phyloP scores from a whole-genome alignment of 2,113 vertebrate species.

The Paedocypris sp. region DNA sequence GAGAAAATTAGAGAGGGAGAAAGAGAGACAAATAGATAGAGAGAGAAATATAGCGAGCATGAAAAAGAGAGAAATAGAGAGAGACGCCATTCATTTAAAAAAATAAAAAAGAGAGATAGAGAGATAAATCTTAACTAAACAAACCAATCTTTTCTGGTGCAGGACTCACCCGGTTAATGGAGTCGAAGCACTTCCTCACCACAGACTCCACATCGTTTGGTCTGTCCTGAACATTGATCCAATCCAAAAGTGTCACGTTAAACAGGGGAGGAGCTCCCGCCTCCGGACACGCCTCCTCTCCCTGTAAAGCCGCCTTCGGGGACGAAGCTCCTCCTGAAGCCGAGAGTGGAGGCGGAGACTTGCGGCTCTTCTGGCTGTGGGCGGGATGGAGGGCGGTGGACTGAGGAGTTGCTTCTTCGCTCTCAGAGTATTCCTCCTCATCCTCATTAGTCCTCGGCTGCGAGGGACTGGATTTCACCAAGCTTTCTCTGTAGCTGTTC shows the following conservation, averaged over 20 bases:
- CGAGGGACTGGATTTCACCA: conserved; percentile 78
- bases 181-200: conserved; percentile 98
- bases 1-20: no score
- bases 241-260: conserved; percentile 94
- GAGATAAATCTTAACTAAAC: no score
- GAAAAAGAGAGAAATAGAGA: no score
- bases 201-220: conserved; percentile 97
- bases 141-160: not conserved
- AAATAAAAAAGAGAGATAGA: no score
- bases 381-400: conserved; percentile 60
- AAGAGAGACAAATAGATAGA: no score
- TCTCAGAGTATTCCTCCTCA: conserved; percentile 56
- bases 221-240: conserved; percentile 98
- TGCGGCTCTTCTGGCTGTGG: conserved; percentile 52
- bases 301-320: conserved; percentile 57
- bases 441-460: conserved; percentile 51
- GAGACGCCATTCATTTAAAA: no score
- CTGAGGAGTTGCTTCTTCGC: conserved; percentile 64
- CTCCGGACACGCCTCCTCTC: conserved; percentile 61
- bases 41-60: no score
- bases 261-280: conserved; percentile 65
- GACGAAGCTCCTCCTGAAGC: conserved; percentile 53
- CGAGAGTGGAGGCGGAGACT: conserved; percentile 62
- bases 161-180: conserved; percentile 89
- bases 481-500: conserved; percentile 86